These are phyloP conservation scores for Neosilurus hyrtlii DNA, from an alignment of 2,797 vertebrate species.

Conservation along the genomic window DNA sequence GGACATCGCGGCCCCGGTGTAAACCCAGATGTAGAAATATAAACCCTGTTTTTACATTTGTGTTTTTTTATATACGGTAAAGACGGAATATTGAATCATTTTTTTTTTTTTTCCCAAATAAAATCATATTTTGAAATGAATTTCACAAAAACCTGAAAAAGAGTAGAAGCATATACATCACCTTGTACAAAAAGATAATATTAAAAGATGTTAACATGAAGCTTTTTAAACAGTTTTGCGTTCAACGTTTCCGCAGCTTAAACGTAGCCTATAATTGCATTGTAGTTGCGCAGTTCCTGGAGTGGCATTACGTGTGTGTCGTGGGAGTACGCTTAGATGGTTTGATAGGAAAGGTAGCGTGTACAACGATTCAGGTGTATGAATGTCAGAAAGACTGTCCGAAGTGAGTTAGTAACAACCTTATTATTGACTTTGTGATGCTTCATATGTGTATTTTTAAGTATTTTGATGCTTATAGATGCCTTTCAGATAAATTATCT, in stretches of 20 bases:
- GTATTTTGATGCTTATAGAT: slow-evolving; percentile 58
- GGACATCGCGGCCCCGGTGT: too few species aligned
- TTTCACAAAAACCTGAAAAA: slow-evolving; percentile 7
- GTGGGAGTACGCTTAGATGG: slow-evolving; percentile 33
- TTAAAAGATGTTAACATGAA: slow-evolving; percentile 2
- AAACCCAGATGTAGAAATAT: too few species aligned
- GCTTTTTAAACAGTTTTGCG: slow-evolving; percentile 31
- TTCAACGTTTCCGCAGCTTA: slow-evolving; percentile 35
- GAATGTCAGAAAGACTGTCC: slow-evolving; percentile 23
- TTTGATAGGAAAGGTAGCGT: slow-evolving; percentile 20
- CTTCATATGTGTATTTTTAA: slow-evolving; percentile 53
- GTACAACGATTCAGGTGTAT: slow-evolving; percentile 15
- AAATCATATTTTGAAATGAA: neutral
- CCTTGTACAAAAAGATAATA: neutral
- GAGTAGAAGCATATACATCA: slow-evolving; percentile 2
- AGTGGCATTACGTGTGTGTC: slow-evolving; percentile 45
- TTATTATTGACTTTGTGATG: slow-evolving; percentile 56
- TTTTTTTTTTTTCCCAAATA: neutral
- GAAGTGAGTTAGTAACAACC: slow-evolving; percentile 48
- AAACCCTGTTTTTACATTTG: neutral
- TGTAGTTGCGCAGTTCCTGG: slow-evolving; percentile 49
- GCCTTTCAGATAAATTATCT: slow-evolving; percentile 53
- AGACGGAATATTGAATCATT: neutral
- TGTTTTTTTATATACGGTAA: neutral
- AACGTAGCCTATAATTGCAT: slow-evolving; percentile 39